phyloP scores from a whole-genome alignment of 2,797 vertebrate genomes.

The Acanthurus lineatus region DNA sequence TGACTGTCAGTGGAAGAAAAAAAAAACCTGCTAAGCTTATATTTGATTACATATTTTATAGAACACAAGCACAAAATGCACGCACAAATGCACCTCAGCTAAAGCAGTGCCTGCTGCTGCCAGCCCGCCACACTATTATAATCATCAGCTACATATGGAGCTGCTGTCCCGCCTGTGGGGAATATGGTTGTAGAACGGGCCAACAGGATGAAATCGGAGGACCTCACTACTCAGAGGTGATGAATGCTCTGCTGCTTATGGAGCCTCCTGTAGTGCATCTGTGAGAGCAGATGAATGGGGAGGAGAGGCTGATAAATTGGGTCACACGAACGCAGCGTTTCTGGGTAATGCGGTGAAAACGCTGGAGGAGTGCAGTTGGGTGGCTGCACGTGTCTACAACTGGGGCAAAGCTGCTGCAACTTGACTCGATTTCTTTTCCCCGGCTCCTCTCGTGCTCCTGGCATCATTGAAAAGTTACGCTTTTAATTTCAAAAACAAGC shows the following conservation, averaged over 20 bases:
- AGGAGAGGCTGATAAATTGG: conserved; percentile 81
- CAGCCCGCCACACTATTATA: conserved; percentile 53
- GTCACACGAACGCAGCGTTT: conserved; percentile 77
- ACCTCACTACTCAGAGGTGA: conserved; percentile 75
- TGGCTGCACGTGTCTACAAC: conserved; percentile 72
- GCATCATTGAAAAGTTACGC: conserved; percentile 39
- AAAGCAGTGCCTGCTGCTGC: conserved; percentile 49
- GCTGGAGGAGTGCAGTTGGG: conserved; percentile 74
- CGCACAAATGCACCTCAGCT: conserved; percentile 53
- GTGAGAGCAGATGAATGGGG: conserved; percentile 83
- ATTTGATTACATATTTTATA: conserved; percentile 74
- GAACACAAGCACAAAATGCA: conserved; percentile 58
- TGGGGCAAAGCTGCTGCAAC: conserved; percentile 64
- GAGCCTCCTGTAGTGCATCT: conserved; percentile 77
- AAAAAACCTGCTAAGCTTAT: conserved; percentile 46
- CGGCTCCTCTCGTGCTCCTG: conserved; percentile 20
- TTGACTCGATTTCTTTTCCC: conserved; percentile 35
- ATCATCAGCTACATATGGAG: conserved; percentile 72
- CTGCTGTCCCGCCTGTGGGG: conserved; percentile 64
- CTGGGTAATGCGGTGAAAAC: conserved; percentile 81
- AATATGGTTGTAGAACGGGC: conserved; percentile 54
- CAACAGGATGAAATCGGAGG: conserved; percentile 60
- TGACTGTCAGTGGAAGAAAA: conserved; percentile 64
- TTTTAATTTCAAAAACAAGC: conserved; percentile 32
- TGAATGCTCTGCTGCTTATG: conserved; percentile 75